Percentiles rank a stretch among this genome's conserved stretches.
These are phyloP conservation scores for Picathartes gymnocephalus DNA, from an alignment of 2,113 vertebrate genomes.

Conservation along the genomic window DNA sequence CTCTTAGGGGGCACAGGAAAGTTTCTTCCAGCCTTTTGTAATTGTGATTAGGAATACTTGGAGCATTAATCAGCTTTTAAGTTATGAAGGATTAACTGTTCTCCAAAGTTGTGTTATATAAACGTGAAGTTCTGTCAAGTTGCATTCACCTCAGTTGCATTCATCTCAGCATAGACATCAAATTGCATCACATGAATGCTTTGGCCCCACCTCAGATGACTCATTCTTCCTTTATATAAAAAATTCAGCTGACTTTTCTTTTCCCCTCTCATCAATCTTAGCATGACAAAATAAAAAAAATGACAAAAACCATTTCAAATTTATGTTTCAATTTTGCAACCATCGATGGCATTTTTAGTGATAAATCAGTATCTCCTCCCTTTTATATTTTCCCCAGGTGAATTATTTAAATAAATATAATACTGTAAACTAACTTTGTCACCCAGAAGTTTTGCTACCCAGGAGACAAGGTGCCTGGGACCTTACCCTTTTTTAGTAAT, in stretches of 20 bases:
- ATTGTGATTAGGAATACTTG: not conserved
- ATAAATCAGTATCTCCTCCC: not conserved
- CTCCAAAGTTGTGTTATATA: not conserved
- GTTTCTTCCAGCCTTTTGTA: not conserved
- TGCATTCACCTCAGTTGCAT: not conserved
- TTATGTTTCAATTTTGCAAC: not conserved
- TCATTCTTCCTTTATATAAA: not conserved
- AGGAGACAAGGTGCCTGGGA: not conserved
- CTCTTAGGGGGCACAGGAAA: not conserved
- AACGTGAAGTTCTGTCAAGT: not conserved
- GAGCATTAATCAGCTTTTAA: not conserved
- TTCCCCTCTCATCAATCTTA: not conserved
- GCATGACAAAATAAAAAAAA: not conserved
- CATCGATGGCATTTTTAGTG: not conserved
- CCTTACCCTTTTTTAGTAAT: not conserved
- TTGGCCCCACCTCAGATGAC: slow-evolving; percentile 3
- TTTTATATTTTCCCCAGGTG: not conserved
- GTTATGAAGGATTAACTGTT: not conserved
- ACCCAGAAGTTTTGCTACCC: not conserved
- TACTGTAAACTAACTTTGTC: not conserved
- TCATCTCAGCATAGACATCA: not conserved
- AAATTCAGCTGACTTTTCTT: not conserved
- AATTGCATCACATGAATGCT: not conserved
- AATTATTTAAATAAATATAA: not conserved
- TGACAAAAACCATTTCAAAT: not conserved